Conservation (phyloP, 2,888 invertebrate genomes). For the Tetheella fluctuosa region DNA sequence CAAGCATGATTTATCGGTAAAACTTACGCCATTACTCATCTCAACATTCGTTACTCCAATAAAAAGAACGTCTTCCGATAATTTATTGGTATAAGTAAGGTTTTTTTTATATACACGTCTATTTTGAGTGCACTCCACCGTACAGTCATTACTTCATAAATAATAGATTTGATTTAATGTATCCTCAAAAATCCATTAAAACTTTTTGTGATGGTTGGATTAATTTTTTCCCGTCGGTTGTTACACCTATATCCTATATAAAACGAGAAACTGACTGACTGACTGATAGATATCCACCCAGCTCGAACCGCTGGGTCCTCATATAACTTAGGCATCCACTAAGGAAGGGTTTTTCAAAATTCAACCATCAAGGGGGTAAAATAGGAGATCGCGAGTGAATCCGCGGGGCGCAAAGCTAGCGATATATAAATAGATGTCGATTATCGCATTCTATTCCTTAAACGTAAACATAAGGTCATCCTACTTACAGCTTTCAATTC, state of each 20-base stretch:
- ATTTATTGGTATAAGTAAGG: slow-evolving; percentile 76
- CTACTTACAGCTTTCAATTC: slow-evolving; percentile 2
- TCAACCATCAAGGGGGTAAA: too few relatives aligned
- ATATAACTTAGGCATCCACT: too few relatives aligned
- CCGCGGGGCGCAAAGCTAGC: too few relatives aligned
- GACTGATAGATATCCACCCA: too few relatives aligned
- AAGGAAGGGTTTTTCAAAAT: too few relatives aligned
- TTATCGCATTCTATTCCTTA: neutral
- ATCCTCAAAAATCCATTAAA: slow-evolving; percentile 51
- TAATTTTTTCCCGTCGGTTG: neutral
- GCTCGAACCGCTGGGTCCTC: too few relatives aligned
- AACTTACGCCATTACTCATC: slow-evolving; percentile 82
- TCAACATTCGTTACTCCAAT: slow-evolving; percentile 82
- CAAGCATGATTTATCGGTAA: slow-evolving; percentile 78
- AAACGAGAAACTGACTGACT: too few relatives aligned
- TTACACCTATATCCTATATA: too few relatives aligned
- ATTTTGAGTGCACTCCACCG: slow-evolving; percentile 70
- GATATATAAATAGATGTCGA: neutral
- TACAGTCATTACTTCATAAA: slow-evolving; percentile 67
- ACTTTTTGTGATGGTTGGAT: slow-evolving; percentile 37
- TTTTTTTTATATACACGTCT: slow-evolving; percentile 74
- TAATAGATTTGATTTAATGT: slow-evolving; percentile 68
- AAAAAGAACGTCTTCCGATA: slow-evolving; percentile 80
- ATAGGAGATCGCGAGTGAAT: too few relatives aligned
- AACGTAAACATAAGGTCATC: neutral